Base-by-base conservation (phyloP, 2,113 vertebrate species). In the Stomatorhinus ivindoensis region DNA sequence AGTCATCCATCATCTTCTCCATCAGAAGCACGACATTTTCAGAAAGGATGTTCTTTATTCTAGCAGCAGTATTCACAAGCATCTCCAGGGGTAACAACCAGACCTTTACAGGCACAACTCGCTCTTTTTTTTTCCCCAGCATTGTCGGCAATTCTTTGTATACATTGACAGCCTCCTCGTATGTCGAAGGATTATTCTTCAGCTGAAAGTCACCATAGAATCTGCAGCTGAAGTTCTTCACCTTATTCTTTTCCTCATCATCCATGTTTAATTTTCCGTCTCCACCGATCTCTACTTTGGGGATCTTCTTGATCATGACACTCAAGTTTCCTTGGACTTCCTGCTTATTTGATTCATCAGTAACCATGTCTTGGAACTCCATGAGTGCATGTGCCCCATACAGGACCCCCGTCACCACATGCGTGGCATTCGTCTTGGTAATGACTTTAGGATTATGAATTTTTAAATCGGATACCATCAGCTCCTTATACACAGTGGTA, bases 171-270 rank as follows among this genome's bases (percentile, higher is more conserved):
- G 92, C 92, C 46, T 92, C 91, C 50, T 44, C 51, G 84, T 88
- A 93, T 7, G 69, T 86, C 9, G 87, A 51, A 3, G 91, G 90
- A 61, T 92, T 92, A 15, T 76, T 83, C 27, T 90, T 80, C 31
- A 93, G 50, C 6, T 88, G 85, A 86, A 91, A 90, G 85, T 93
- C 92, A 3, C 92, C 92, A 89, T 92, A 88, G 88, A 93, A 91
- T 1, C 89, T 92, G 84, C 92, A 93, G 46, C 48, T 90, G 24
- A 93, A 92, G 69, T 87, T 90, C 44, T 89, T 9, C 2, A 58
- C 50, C 46, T 90, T 24, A 17, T 90, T 44, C 9, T 90, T 44
- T 50, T 91, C 89, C 0, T 53, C 24, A 3, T 93, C 89, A 65
- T 11, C 90, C 80, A 93, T 89, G 44, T 90, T 58, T 50, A 93